Base-by-base conservation (phyloP, 1,140 invertebrate species). In the Prorops nasuta region DNA sequence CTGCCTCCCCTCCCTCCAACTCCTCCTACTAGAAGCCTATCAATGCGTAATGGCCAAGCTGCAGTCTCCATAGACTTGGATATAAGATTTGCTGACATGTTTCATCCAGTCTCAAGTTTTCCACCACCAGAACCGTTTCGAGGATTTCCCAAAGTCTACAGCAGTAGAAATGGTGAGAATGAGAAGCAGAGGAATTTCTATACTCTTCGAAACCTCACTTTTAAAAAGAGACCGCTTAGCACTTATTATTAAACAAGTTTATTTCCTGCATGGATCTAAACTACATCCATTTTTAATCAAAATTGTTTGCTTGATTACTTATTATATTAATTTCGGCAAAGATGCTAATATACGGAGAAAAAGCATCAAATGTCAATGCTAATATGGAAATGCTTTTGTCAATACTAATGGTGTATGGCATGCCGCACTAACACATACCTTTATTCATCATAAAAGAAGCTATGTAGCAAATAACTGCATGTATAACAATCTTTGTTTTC, bases 161-260 rank as follows among this genome's bases (percentile, higher is more conserved):
- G 80, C 63, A 82, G 80, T 62, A 82, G 74, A 76, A 73, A 74
- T 41, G 78, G 79, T 80, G 65, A 78, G 70, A 56, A 35, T 14
- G 32, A 57, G 16, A 32, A 38, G n/a, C 18, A 37, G 32, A 42
- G 10, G 24, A 28, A 4, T 6, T 28, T 6, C 4, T 28, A 6
- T 10, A 28, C 10, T 28, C 10, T 28, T 28, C 10, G 24, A 28
- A 6, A 28, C 37, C 22, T 41, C 8, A 37, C 24, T 32, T 15
- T 17, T 41, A 34, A 28, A 42, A 18, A 31, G n/a, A n/a, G n/a
- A n/a, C n/a, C n/a, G n/a, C n/a, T n/a, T n/a, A n/a, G n/a, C n/a
- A n/a, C n/a, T n/a, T n/a, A n/a, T n/a, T n/a, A n/a, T n/a, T n/a
- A n/a, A n/a, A n/a, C n/a, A n/a, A n/a, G n/a, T n/a, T n/a, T n/a